These are phyloP conservation scores for Tenebrosternarchus preto DNA, from an alignment of 2,113 vertebrate genomes.

Conservation along the genomic window DNA sequence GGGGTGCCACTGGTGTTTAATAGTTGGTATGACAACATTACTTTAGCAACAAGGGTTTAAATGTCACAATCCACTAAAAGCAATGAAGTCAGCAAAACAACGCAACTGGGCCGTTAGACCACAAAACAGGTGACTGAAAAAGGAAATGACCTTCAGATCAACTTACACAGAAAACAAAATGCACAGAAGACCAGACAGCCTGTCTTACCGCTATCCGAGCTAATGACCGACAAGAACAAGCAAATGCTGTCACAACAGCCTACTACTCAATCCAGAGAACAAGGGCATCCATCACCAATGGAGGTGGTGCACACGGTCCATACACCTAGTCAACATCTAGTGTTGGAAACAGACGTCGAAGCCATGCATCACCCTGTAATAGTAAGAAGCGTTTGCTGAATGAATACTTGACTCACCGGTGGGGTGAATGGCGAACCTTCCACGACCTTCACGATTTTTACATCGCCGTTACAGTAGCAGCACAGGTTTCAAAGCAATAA, in stretches of 20 bases:
- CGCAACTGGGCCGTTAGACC: slow-evolving; percentile 5
- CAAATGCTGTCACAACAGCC: background rate
- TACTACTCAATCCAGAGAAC: background rate
- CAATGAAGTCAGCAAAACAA: background rate
- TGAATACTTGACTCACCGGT: slow-evolving; percentile 46
- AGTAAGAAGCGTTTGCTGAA: slow-evolving; percentile 24
- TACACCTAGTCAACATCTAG: background rate
- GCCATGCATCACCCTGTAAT: slow-evolving; percentile 21
- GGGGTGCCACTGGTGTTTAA: background rate
- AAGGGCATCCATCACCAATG: background rate
- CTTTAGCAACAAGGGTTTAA: background rate
- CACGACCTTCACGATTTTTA: slow-evolving; percentile 47
- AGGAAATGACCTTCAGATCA: slow-evolving; percentile 11
- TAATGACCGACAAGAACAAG: background rate
- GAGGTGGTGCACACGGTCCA: background rate
- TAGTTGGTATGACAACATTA: background rate
- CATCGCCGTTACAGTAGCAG: background rate
- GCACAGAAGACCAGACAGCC: background rate
- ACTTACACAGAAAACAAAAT: background rate
- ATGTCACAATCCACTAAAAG: slow-evolving; percentile 1
- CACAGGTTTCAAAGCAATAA: background rate
- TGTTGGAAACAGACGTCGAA: slow-evolving; percentile 4
- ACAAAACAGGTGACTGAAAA: slow-evolving; percentile 20
- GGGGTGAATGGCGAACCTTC: slow-evolving; percentile 23
- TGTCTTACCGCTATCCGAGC: background rate